A percentile compares a stretch with the other conserved stretches of the same genome.
Conservation (phyloP, 2,797 vertebrate genomes). For the Sebastes flavidus region DNA sequence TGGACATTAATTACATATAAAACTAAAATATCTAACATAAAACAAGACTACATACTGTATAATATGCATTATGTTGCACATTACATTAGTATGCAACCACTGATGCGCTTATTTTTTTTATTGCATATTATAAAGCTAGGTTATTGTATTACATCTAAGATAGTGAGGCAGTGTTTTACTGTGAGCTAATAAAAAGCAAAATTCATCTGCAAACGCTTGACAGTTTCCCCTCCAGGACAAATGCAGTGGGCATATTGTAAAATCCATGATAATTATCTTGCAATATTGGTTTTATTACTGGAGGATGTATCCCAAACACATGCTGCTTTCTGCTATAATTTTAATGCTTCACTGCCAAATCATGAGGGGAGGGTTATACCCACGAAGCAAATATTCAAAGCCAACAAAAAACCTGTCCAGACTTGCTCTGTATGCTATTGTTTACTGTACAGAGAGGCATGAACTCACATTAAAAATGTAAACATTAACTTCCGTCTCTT, state of each 20-base stretch:
- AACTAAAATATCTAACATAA: constrained; percentile 41
- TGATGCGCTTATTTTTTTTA: constrained; percentile 77
- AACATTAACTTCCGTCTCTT: constrained; percentile 3
- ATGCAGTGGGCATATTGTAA: constrained; percentile 79
- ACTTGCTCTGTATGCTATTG: constrained; percentile 2
- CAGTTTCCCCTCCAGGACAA: constrained; percentile 80
- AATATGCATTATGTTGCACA: constrained; percentile 55
- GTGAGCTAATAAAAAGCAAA: constrained; percentile 81
- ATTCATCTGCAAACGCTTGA: constrained; percentile 77
- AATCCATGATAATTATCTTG: constrained; percentile 82
- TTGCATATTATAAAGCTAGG: constrained; percentile 74
- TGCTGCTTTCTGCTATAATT: constrained; percentile 71
- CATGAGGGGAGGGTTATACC: constrained; percentile 34
- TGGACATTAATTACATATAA: constrained; percentile 41
- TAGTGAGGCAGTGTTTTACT: constrained; percentile 73
- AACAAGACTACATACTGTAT: constrained; percentile 34
- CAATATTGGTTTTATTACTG: constrained; percentile 82
- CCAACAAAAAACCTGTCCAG: constrained; percentile 28
- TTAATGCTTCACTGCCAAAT: constrained; percentile 48
- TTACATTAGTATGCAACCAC: constrained; percentile 74
- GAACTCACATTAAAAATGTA: constrained; percentile 2
- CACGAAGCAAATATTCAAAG: constrained; percentile 44
- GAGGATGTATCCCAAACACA: constrained; percentile 70
- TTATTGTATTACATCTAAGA: constrained; percentile 75
- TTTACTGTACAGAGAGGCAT: constrained; percentile 5